Base-by-base conservation (phyloP, 2,113 vertebrate genomes). In the Cichladusa arquata region DNA sequence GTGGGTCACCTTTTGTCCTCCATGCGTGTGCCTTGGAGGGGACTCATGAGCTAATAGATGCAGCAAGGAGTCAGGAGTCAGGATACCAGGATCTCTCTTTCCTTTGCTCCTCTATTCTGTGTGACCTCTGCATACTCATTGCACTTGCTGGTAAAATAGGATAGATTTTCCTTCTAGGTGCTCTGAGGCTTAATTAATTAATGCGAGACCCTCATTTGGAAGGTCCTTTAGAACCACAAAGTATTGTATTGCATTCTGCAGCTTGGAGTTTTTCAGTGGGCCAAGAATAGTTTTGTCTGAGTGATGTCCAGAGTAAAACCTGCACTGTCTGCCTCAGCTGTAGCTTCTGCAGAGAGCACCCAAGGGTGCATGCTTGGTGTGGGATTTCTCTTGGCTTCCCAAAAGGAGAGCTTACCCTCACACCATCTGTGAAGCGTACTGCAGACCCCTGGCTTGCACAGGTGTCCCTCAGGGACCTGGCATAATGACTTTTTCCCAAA, bases 111-210 rank as follows among this genome's bases (percentile, higher is more conserved):
- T 90, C 80, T 90, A 18, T 93, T 93, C 91, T 81, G 20, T 33
- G 38, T 96, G 94, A 97, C 93, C 94, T 96, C 53, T 12, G 73
- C 70, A 47, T 92, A 77, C 94, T 88, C 95, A 91, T 90, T 97
- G 81, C 40, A 8, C 91, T 94, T 92, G 78, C 91, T 62, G 71
- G 94, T 80, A 95, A 97, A 96, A 95, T 95, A 88, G 95, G 96
- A 97, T 97, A 97, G 93, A 90, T 96, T 97, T 97, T 97, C 95
- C 85, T 94, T 87, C 87, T 93, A 92, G 91, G 90, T 80, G 70
- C 85, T 91, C 91, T 38, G 62, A 88, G 74, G 91, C 94, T 95
- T 96, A 90, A 95, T 97, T 97, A 94, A 96, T 97, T 97, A 91
- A 97, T 95, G 94, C 1, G 90, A 95, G 96, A 97, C 95, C 93